Percentiles rank a stretch among this genome's conserved stretches.
phyloP scores from a whole-genome alignment of 2,113 vertebrate genomes.

The Eudyptes chrysolophus region DNA sequence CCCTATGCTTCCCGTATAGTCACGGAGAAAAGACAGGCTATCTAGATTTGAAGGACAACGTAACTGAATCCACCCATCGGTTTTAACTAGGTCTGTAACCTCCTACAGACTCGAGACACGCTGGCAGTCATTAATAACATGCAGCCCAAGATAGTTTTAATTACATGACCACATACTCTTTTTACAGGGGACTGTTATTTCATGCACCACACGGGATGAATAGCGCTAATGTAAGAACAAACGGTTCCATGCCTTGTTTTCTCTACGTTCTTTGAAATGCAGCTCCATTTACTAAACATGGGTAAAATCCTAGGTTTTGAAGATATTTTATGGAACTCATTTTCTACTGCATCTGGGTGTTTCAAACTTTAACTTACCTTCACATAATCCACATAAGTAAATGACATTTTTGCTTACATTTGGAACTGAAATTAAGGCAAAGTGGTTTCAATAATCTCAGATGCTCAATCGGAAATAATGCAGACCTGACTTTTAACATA shows the following conservation, averaged over 20 bases:
- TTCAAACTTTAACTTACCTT: neutral
- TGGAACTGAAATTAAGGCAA: neutral
- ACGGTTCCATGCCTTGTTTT: neutral
- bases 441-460: neutral
- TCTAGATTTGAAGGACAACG: neutral
- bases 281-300: neutral
- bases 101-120: neutral
- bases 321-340: neutral
- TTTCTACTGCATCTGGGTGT: neutral
- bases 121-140: neutral
- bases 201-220: rapidly evolving
- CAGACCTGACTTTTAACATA: neutral
- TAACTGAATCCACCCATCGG: neutral
- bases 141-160: neutral
- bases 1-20: neutral
- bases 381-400: neutral
- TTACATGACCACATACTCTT: neutral
- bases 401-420: neutral
- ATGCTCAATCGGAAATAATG: neutral
- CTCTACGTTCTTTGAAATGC: neutral
- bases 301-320: neutral
- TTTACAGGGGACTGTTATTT: neutral
- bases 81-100: neutral
- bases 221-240: neutral
- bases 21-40: neutral